Base-by-base conservation (phyloP, 2,888 invertebrate species). In the Muschampia plurimacula region DNA sequence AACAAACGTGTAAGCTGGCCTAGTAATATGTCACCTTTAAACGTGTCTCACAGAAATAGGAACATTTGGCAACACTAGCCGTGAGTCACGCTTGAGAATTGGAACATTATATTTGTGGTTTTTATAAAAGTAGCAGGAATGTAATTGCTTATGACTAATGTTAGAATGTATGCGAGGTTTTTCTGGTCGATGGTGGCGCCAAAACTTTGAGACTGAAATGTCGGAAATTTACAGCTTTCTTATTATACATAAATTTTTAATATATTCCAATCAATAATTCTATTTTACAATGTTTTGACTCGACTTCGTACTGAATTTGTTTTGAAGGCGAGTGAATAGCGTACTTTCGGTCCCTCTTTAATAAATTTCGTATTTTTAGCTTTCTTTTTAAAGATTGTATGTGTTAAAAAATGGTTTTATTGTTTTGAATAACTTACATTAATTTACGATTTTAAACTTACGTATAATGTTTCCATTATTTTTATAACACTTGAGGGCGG, bases 51-150 rank as follows among this genome's bases (percentile, higher is more conserved):
- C 52, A 49, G 49, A 60, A 62, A 46, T 39, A 28, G 22, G 39
- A 55, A 62, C 36, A 13, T 32, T 60, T 72, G 72, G 67, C 60
- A 55, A 62, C 41, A 72, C 62, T 72, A 67, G 8, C 49, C 12
- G 83, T 88, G 86, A 88, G 77, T 88, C 87, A 89, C 80, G 75
- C 80, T 77, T 79, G 68, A 75, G 77, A 90, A 89, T 87, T 89
- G 84, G 88, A 87, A 84, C 88, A 88, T 84, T 89, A 84, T 83
- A 84, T 83, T 76, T 79, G 68, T 69, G 73, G 77, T 65, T 73
- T 71, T 75, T 69, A 73, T 73, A 69, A 70, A 64, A 74, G 67
- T 70, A 72, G 69, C 62, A 65, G 74, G 83, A 83, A 83, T 85
- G 84, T 82, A 80, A 72, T 79, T 77, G 78, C 87, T 72, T 67